Base-by-base conservation (phyloP, 2,888 invertebrate genomes). In the Anaspis maculata region DNA sequence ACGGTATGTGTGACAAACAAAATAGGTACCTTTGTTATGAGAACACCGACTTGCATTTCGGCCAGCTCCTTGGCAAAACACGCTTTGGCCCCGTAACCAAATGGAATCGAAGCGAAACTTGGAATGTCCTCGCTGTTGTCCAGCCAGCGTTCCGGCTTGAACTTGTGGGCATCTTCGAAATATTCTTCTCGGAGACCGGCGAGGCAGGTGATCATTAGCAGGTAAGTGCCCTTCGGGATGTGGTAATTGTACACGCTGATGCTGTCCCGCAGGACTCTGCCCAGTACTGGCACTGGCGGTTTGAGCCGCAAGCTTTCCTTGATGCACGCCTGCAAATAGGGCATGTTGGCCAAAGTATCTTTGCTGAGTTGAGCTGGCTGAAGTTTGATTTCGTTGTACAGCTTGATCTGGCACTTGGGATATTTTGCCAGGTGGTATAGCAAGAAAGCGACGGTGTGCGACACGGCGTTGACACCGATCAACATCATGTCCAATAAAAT, bases 371-470 rank as follows among this genome's bases (percentile, higher is more conserved):
- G 43, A 3, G 25, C 10, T 1, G 30, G 32, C 1, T 66, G 41
- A 3, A 52, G 47, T 19, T 55, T 55, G 13, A 81, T 63, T 66
- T 85, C 84, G n/a, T 74, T 66, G 42, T 69, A 70, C 1, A 83
- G 62, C 34, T 64, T 64, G 32, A 71, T 71, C 56, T 85, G 85
- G 4, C 69, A 68, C 35, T 73, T 68, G 25, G 77, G 77, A 55
- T 77, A 72, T 44, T 70, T 74, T 0, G 83, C 77, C 46, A 86
- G 59, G 49, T 76, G 72, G 53, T 82, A 85, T 33, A 84, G 46
- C 15, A 79, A 51, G 50, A 80, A 81, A 1, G 74, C 70, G 50
- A 73, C 69, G 1, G 76, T 71, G 39, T 77, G 76, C 1, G 74
- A 66, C 3, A 76, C 72, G 48, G 79, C 74, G 49, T 78, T 78